These are phyloP conservation scores for Drosophila barbarae DNA, from an alignment of 2,888 invertebrate species.

Conservation along the genomic window DNA sequence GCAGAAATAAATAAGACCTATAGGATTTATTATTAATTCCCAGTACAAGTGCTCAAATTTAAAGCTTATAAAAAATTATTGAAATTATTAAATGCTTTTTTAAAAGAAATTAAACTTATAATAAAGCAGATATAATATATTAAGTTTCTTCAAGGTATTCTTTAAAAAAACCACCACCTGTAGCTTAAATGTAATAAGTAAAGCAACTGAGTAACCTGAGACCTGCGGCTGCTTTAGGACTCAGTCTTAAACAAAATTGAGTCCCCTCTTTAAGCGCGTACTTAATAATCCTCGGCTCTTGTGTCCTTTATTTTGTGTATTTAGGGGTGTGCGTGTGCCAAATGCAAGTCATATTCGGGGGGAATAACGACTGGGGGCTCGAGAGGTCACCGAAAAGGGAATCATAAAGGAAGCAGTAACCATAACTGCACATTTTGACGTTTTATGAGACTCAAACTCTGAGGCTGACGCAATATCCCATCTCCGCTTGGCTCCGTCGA, in stretches of 20 bases:
- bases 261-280: constrained; percentile 12
- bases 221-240: constrained; percentile 12
- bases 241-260: constrained; percentile 18
- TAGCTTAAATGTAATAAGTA: background rate
- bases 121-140: background rate
- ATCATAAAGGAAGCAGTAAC: constrained; percentile 38
- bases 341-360: constrained; percentile 23
- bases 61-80: background rate
- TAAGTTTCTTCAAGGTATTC: background rate
- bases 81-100: background rate
- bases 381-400: constrained; percentile 20
- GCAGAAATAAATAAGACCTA: too few species aligned
- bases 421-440: constrained; percentile 45
- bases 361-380: background rate
- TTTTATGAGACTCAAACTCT: constrained; percentile 30
- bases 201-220: constrained; percentile 9
- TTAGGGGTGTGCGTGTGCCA: constrained; percentile 28
- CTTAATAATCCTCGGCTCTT: background rate
- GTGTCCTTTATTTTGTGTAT: background rate
- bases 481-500: constrained; percentile 5
- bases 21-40: background rate
- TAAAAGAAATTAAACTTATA: background rate
- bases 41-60: background rate
- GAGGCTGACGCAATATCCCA: constrained; percentile 41
- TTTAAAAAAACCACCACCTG: constrained; percentile 18